These are phyloP conservation scores for Sylvietta virens DNA, from an alignment of 2,113 vertebrate genomes.

Conservation along the genomic window DNA sequence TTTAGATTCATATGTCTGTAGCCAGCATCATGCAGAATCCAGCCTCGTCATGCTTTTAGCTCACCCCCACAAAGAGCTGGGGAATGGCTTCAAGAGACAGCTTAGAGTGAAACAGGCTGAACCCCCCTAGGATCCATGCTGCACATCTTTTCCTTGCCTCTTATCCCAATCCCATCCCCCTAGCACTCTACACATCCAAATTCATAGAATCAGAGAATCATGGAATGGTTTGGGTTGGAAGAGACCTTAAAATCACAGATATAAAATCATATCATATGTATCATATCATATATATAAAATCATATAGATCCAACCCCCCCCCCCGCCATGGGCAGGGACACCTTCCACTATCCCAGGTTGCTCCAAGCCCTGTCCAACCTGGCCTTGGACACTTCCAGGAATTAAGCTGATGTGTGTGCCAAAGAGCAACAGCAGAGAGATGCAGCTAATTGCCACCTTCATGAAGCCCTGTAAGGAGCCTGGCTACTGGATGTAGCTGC, in stretches of 20 bases:
- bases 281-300: no score
- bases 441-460: background rate
- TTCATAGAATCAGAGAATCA: background rate
- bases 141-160: background rate
- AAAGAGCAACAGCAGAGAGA: background rate
- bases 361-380: accelerated
- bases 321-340: background rate
- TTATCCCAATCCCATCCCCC: background rate
- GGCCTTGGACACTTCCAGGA: background rate
- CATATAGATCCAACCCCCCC: accelerated
- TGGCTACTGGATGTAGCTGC: background rate
- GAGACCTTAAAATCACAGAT: background rate
- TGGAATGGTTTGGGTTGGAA: background rate
- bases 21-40: background rate
- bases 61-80: background rate
- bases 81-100: background rate
- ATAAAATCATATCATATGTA: no score
- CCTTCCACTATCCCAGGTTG: background rate
- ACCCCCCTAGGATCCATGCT: background rate
- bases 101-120: background rate
- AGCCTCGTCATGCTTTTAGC: background rate
- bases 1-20: background rate
- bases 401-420: background rate
- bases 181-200: background rate
- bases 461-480: background rate